A percentile compares a stretch with the other conserved stretches of the same genome.
These are phyloP conservation scores for Pelodiscus sinensis DNA, from an alignment of 2,113 vertebrate genomes.

Conservation along the genomic window DNA sequence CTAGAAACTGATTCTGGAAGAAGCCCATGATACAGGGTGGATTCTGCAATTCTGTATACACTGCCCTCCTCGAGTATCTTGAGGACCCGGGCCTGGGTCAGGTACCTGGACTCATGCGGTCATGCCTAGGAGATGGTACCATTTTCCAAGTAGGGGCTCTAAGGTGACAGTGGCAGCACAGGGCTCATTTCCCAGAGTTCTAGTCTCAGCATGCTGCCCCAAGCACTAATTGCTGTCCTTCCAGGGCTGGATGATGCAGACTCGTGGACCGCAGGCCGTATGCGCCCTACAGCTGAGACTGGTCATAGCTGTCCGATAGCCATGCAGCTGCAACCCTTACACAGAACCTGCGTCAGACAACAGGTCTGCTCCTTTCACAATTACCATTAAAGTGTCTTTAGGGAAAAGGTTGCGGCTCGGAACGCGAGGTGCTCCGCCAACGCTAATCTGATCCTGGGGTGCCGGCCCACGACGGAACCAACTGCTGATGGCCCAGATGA, in stretches of 20 bases:
- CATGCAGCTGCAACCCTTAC: too few species aligned
- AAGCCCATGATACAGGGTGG: background rate
- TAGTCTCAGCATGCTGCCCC: background rate
- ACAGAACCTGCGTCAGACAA: background rate
- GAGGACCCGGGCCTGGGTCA: background rate
- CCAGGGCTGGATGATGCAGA: background rate
- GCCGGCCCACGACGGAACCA: constrained; percentile 93
- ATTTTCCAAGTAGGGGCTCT: background rate
- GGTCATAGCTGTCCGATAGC: background rate
- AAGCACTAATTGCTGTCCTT: background rate
- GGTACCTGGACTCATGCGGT: background rate
- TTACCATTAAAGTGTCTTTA: constrained; percentile 96
- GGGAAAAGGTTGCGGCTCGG: constrained; percentile 96
- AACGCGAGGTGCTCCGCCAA: constrained; percentile 83
- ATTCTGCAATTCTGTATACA: background rate
- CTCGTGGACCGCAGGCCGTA: background rate
- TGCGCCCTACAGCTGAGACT: too few species aligned
- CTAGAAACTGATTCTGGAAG: background rate
- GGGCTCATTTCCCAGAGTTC: background rate
- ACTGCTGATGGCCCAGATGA: constrained; percentile 98
- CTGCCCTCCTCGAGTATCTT: background rate
- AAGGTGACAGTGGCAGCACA: background rate
- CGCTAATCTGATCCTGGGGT: constrained; percentile 87
- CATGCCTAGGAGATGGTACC: background rate
- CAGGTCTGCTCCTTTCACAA: background rate